These are phyloP conservation scores for Aythya baeri DNA, from an alignment of 2,113 vertebrate species.

Conservation along the genomic window DNA sequence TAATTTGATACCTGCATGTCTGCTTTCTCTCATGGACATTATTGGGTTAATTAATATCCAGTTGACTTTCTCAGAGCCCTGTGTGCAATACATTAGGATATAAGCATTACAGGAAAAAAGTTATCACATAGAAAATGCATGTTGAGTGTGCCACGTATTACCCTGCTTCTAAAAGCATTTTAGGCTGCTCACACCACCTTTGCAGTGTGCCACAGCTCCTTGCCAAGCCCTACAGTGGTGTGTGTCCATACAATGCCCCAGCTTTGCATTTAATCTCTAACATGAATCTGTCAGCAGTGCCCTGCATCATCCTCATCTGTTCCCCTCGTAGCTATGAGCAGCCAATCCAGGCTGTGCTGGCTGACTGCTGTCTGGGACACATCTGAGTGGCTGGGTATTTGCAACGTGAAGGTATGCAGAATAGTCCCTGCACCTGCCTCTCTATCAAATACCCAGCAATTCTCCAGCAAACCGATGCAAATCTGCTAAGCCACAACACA, in stretches of 20 bases:
- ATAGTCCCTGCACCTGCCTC: neutral
- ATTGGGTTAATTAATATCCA: neutral
- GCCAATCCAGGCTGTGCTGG: neutral
- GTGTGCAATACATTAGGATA: neutral
- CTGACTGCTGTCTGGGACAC: neutral
- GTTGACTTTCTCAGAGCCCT: neutral
- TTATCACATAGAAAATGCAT: neutral
- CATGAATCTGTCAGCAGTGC: fast-evolving
- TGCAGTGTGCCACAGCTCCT: fast-evolving
- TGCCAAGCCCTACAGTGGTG: neutral
- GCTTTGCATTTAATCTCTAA: neutral
- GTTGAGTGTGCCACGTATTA: neutral
- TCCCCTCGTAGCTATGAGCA: neutral
- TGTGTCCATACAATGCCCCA: neutral
- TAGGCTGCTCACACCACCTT: no score
- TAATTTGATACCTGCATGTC: neutral
- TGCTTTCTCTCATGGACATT: neutral
- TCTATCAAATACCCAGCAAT: neutral
- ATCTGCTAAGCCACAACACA: neutral
- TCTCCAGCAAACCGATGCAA: neutral
- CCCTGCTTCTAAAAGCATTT: neutral
- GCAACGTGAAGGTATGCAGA: neutral
- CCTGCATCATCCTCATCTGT: fast-evolving
- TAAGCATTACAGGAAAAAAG: neutral
- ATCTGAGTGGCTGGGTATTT: neutral